Evolutionary conservation across 2,113 vertebrate genomes (phyloP).

Genomic region (Carassius auratus): DNA sequence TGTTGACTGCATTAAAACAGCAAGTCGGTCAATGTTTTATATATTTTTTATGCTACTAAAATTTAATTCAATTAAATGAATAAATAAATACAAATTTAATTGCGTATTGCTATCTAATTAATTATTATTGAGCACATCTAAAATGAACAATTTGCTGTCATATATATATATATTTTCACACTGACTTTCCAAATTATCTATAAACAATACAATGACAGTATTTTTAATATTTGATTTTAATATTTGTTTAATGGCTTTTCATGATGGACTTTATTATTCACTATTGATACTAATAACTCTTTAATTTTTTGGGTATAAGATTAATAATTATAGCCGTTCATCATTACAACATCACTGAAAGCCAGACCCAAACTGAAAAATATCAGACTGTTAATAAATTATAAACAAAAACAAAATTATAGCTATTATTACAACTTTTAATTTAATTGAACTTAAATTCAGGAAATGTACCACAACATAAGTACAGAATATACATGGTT

Average conservation of each 20-base stretch:
- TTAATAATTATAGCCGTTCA: background rate
- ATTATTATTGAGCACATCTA: background rate
- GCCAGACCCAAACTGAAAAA: background rate
- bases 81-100: too few relatives aligned
- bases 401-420: too few relatives aligned
- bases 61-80: too few relatives aligned
- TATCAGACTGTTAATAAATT: too few relatives aligned
- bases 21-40: too few relatives aligned
- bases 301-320: background rate
- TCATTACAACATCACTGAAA: background rate
- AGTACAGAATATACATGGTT: background rate
- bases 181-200: background rate
- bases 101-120: background rate
- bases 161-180: background rate
- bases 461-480: too few relatives aligned
- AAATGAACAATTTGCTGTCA: background rate
- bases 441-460: too few relatives aligned
- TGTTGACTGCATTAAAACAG: too few relatives aligned
- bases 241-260: background rate
- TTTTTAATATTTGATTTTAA: background rate
- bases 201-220: background rate
- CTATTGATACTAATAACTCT: background rate
- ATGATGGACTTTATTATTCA: background rate
- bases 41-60: too few relatives aligned
- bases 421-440: too few relatives aligned